Percentiles rank a stretch among this genome's conserved stretches.
Evolutionary conservation across 2,113 vertebrate genomes (phyloP).

Genomic region (Pseudorasbora parva): DNA sequence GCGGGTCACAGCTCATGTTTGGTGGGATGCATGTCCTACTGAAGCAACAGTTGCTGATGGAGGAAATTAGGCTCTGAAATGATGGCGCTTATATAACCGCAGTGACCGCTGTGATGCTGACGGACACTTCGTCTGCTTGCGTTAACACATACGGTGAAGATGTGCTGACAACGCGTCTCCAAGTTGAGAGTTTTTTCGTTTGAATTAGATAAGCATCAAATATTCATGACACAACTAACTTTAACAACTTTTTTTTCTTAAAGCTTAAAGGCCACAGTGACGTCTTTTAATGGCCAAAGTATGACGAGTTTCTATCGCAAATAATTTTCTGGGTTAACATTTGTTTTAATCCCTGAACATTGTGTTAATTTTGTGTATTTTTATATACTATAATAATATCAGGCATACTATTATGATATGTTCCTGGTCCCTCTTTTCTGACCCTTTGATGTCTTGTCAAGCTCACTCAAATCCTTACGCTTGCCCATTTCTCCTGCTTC

Average conservation of each 20-base stretch:
- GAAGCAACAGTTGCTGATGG: constrained; percentile 38
- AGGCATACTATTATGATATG: too few relatives aligned
- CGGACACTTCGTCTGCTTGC: background rate
- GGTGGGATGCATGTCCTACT: constrained; percentile 22
- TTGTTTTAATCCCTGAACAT: too few relatives aligned
- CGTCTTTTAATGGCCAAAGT: background rate
- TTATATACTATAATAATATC: too few relatives aligned
- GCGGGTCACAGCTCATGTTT: background rate
- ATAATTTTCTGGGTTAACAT: background rate
- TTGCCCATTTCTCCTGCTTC: too few relatives aligned
- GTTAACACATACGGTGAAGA: background rate
- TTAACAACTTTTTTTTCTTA: background rate
- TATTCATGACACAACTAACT: background rate
- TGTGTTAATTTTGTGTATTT: too few relatives aligned
- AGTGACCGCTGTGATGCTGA: constrained; percentile 6
- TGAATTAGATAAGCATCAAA: background rate
- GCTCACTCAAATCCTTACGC: too few relatives aligned
- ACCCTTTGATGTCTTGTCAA: too few relatives aligned
- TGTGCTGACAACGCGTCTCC: constrained; percentile 1
- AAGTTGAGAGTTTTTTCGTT: background rate
- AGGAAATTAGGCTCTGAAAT: background rate
- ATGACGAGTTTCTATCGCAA: background rate
- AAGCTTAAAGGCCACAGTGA: background rate
- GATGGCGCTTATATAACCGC: constrained; percentile 8
- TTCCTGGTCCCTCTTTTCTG: too few relatives aligned